phyloP scores from a whole-genome alignment of 1,140 invertebrate genomes.

The Contarinia nasturtii region DNA sequence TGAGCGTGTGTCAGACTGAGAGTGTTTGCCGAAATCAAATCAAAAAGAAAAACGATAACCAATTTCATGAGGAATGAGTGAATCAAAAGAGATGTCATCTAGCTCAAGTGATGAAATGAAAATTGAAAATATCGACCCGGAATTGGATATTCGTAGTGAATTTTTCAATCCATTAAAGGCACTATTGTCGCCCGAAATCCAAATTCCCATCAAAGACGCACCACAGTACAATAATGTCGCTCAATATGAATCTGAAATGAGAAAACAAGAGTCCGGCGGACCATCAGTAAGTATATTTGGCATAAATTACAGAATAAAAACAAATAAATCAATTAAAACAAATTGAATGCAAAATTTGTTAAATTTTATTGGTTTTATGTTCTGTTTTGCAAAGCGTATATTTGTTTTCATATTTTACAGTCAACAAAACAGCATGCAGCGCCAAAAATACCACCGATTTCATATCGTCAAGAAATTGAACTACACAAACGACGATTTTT shows the following conservation, averaged over 20 bases:
- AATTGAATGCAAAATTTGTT: conserved; percentile 17
- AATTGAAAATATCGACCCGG: conserved; percentile 7
- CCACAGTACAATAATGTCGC: conserved; percentile 39
- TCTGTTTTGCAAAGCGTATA: conserved; percentile 6
- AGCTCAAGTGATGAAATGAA: background rate
- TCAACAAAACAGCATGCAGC: conserved; percentile 4
- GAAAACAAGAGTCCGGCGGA: conserved; percentile 20
- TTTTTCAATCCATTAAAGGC: conserved; percentile 46
- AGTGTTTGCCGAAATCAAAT: too few relatives aligned
- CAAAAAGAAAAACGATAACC: too few relatives aligned
- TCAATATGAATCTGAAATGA: conserved; percentile 24
- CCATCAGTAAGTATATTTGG: background rate
- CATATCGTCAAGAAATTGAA: background rate
- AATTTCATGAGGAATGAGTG: background rate
- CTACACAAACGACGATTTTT: background rate
- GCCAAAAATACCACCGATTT: background rate
- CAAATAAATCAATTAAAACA: conserved; percentile 12
- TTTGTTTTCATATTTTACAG: conserved; percentile 15
- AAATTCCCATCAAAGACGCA: conserved; percentile 29
- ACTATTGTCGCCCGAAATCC: conserved; percentile 32
- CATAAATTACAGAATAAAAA: background rate
- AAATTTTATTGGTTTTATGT: conserved; percentile 16
- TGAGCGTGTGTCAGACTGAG: too few relatives aligned
- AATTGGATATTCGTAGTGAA: conserved; percentile 38
- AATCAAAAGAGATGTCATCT: background rate